A percentile compares a stretch with the other conserved stretches of the same genome.
Evolutionary conservation across 2,888 invertebrate species (phyloP).

Genomic region (Drosophila gaucha): DNA sequence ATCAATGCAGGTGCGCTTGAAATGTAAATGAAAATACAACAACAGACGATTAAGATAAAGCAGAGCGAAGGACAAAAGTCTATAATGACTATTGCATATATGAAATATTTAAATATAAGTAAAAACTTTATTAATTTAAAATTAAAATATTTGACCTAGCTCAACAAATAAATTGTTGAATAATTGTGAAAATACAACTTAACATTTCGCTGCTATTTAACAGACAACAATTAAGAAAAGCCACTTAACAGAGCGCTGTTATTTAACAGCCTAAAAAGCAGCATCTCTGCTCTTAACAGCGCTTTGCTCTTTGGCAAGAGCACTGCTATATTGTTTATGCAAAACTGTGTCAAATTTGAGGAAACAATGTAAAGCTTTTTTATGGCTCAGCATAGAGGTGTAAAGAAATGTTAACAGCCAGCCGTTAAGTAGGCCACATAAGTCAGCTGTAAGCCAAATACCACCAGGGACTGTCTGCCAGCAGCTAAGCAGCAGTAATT

Average conservation of each 20-base stretch:
- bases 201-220: constrained; percentile 13
- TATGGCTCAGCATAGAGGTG: constrained; percentile 40
- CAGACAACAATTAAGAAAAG: too few relatives aligned
- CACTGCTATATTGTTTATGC: constrained; percentile 21
- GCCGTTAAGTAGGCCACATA: constrained; percentile 51
- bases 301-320: constrained; percentile 58
- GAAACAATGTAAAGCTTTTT: constrained; percentile 58
- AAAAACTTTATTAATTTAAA: not conserved
- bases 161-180: constrained; percentile 24
- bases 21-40: not conserved
- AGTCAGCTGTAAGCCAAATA: constrained; percentile 15
- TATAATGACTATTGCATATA: not conserved
- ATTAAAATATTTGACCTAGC: not conserved
- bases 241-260: constrained; percentile 23
- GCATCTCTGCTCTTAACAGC: constrained; percentile 32
- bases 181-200: not conserved
- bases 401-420: constrained; percentile 50
- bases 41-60: not conserved
- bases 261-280: not conserved
- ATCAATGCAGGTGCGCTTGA: constrained; percentile 43
- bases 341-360: constrained; percentile 49
- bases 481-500: constrained; percentile 36
- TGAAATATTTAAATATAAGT: not conserved
- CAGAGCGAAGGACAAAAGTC: too few relatives aligned
- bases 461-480: constrained; percentile 7